Percentiles rank a stretch among this genome's conserved stretches.
Evolutionary conservation across 2,113 vertebrate species (phyloP).

Genomic region (Bufo bufo): DNA sequence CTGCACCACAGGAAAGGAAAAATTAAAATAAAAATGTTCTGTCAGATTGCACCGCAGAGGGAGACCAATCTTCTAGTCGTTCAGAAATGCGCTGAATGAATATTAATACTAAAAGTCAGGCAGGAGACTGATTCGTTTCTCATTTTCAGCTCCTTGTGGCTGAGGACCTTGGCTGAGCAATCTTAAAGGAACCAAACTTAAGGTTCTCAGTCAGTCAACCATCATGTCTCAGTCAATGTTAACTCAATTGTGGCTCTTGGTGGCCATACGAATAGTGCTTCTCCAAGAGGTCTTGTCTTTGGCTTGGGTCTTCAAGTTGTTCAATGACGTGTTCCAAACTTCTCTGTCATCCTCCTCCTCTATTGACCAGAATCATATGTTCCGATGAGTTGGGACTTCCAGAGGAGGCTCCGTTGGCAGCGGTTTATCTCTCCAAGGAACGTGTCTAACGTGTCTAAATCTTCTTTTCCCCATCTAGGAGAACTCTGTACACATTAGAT

Average conservation of each 20-base stretch:
- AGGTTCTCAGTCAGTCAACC: not conserved
- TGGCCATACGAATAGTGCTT: not conserved
- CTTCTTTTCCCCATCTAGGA: too few relatives aligned
- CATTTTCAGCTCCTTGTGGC: not conserved
- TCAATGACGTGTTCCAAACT: too few relatives aligned
- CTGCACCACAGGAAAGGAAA: conserved; percentile 8
- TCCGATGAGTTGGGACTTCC: too few relatives aligned
- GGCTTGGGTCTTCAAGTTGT: not conserved
- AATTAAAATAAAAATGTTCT: conserved; percentile 30
- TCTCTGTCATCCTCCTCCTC: too few relatives aligned
- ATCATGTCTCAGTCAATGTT: not conserved
- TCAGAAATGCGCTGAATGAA: not conserved
- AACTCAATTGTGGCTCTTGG: not conserved
- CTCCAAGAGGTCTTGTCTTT: not conserved
- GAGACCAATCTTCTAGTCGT: conserved; percentile 17
- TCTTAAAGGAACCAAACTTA: not conserved
- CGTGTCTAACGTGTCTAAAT: too few relatives aligned
- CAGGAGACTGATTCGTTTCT: not conserved
- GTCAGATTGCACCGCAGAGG: conserved; percentile 9
- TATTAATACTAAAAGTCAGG: not conserved
- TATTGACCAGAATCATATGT: too few relatives aligned
- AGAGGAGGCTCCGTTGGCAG: too few relatives aligned
- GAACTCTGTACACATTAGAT: too few relatives aligned
- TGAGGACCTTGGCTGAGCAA: not conserved
- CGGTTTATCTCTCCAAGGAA: too few relatives aligned